Base-by-base conservation (phyloP, 1,140 invertebrate species). In the Trypoxylus dichotomus region DNA sequence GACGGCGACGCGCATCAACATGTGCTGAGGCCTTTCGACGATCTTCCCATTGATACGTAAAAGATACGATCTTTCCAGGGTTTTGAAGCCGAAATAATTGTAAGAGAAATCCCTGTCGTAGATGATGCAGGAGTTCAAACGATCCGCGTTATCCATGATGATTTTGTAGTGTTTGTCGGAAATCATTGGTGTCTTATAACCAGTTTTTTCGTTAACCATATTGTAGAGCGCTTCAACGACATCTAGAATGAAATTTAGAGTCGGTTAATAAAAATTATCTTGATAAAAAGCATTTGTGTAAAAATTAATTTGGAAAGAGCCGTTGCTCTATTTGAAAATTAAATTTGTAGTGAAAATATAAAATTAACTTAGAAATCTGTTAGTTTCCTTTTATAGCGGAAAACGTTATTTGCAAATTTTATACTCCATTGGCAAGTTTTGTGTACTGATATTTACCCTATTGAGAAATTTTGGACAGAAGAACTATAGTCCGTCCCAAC, bases 11-110 rank as follows among this genome's bases (percentile, higher is more conserved):
- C 98, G 89, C 98, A 99, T 99, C 68, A 99, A 87, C 97, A 99
- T 97, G 79, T 99, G 97, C 84, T 99, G 98, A 0, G 98, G 98
- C 58, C 98, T 89, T 86, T 99, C 98, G 5, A 92, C 97, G 71
- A 98, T 94, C 91, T 98, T 98, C 0, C 93, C 93, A 87, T 97
- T 91, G 75, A 99, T 96, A 87, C 96, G 98, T 24, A 99, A 86
- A 73, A 99, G 88, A 86, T 99, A 99, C 1, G 97, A 98, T 78
- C 95, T 89, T 85, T 99, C 98, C 71, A 99, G 87, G 3, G 98
- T 99, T 90, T 99, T 99, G 83, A 99, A 99, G 43, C 98, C 98
- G 91, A 99, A 99, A 85, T 98, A 99, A 85, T 98, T 98, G 86
- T 99, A 99, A 76, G 90, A 93, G 84, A 97, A 99, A 88, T 99